phyloP scores from a whole-genome alignment of 2,797 vertebrate species.

The Squalus acanthias region DNA sequence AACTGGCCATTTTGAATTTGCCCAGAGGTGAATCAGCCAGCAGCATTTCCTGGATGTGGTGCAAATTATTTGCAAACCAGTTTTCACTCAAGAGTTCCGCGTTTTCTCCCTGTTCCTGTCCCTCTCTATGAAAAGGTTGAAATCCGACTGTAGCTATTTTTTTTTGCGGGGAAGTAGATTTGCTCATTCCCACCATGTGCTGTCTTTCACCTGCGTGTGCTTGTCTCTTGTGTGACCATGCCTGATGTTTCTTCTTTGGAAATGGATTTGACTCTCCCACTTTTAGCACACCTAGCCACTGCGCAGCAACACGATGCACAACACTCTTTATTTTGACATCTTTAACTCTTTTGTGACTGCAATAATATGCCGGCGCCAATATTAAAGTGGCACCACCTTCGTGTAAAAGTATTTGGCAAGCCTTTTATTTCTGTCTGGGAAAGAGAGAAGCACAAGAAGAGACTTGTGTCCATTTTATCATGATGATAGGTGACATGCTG shows the following conservation, averaged over 20 bases:
- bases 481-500: background rate
- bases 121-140: background rate
- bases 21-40: constrained; percentile 53
- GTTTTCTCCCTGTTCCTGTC: background rate
- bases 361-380: background rate
- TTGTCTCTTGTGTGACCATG: background rate
- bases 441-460: background rate
- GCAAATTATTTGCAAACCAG: constrained; percentile 37
- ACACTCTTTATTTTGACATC: background rate
- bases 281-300: background rate
- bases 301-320: background rate
- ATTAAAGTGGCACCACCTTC: background rate
- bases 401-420: background rate
- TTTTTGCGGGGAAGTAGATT: background rate
- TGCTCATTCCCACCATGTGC: background rate
- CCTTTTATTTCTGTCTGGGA: background rate
- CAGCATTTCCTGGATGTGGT: constrained; percentile 54
- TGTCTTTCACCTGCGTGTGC: background rate
- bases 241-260: background rate
- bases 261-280: background rate
- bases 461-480: background rate
- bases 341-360: background rate
- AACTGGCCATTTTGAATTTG: constrained; percentile 36
- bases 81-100: background rate
- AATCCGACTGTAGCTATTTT: no score